Conservation (phyloP, 2,113 vertebrate species). For the Ailuropoda melanoleuca region DNA sequence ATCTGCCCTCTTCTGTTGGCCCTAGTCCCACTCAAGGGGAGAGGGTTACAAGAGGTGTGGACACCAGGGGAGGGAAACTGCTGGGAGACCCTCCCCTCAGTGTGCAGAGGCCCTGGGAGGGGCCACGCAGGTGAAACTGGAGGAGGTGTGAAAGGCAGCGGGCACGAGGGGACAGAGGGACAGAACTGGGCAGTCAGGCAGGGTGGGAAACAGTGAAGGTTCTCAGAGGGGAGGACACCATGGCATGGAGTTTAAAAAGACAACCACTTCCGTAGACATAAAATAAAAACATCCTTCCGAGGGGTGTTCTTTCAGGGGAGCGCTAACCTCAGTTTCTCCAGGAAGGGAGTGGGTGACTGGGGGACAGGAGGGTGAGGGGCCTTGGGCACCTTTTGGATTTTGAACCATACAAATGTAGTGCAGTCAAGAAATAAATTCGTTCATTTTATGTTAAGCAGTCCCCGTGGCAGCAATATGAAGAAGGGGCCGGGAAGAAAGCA, state of each 20-base stretch:
- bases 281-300: not conserved
- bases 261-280: not conserved
- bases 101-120: not conserved
- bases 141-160: not conserved
- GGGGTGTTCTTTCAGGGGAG: not conserved
- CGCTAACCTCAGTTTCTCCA: not conserved
- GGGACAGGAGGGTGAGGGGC: too few species aligned
- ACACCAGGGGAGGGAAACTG: not conserved
- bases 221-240: not conserved
- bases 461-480: not conserved
- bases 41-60: not conserved
- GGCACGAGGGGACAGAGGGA: too few species aligned
- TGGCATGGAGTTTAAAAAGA: not conserved
- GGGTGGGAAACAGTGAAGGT: too few species aligned
- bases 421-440: not conserved
- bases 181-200: not conserved
- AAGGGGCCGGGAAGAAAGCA: not conserved
- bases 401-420: not conserved
- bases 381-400: not conserved
- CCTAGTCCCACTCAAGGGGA: not conserved
- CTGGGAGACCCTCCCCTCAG: too few species aligned
- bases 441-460: not conserved
- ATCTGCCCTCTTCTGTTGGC: not conserved
- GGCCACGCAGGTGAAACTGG: too few species aligned
- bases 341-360: not conserved